Conservation (phyloP, 2,113 vertebrate species). For the Prietella phreatophila region DNA sequence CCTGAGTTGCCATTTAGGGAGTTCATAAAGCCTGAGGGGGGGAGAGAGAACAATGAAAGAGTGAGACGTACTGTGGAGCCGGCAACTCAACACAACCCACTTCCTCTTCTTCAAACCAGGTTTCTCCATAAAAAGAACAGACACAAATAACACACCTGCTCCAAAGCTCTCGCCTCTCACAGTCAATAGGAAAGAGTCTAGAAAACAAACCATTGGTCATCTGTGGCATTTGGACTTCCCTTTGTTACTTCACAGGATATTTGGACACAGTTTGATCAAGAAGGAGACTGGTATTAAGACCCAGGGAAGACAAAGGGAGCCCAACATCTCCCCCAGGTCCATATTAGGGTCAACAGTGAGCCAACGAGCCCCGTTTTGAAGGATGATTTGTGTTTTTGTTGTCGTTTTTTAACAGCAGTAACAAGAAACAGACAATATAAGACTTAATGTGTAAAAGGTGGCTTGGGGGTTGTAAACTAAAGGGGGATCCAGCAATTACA, state of each 20-base stretch:
- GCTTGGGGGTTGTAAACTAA: slow-evolving; percentile 36
- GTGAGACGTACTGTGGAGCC: slow-evolving; percentile 63
- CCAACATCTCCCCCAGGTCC: slow-evolving; percentile 55
- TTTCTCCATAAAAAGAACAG: slow-evolving; percentile 44
- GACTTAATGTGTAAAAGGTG: slow-evolving; percentile 45
- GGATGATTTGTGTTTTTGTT: slow-evolving; percentile 23
- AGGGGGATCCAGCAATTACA: neutral
- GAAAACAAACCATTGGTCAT: slow-evolving; percentile 25
- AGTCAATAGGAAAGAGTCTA: slow-evolving; percentile 6
- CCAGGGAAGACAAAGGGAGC: slow-evolving; percentile 45
- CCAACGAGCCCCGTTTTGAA: slow-evolving; percentile 64
- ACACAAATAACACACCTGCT: slow-evolving; percentile 20
- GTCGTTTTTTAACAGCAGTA: slow-evolving; percentile 65
- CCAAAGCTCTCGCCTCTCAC: neutral
- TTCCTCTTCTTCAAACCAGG: slow-evolving; percentile 66
- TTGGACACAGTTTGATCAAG: slow-evolving; percentile 28
- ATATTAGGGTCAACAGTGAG: slow-evolving; percentile 57
- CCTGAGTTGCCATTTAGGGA: slow-evolving; percentile 65
- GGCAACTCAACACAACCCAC: slow-evolving; percentile 61
- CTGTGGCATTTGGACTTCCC: slow-evolving; percentile 29
- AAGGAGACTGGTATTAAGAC: slow-evolving; percentile 55
- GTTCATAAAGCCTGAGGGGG: slow-evolving; percentile 74
- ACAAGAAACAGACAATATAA: slow-evolving; percentile 78
- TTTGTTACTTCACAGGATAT: slow-evolving; percentile 25
- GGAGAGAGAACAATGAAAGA: slow-evolving; percentile 74